Evolutionary conservation across 1,140 invertebrate genomes (phyloP).

Genomic region (Aphelinus atriplicis): DNA sequence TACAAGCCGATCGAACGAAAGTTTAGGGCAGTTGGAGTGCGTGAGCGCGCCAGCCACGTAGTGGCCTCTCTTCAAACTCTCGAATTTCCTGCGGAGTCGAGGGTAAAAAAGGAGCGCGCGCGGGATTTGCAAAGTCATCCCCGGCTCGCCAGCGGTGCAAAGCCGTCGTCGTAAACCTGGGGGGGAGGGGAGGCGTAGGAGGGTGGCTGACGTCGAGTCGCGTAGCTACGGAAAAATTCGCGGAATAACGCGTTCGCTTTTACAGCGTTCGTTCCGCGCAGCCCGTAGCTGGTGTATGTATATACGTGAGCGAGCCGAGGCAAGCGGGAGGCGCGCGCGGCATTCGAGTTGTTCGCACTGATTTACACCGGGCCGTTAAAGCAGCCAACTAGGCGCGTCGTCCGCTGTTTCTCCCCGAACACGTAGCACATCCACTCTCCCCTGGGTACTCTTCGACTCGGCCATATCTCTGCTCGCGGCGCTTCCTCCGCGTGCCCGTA

Average conservation of each 20-base stretch:
- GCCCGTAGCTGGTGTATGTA: too few species aligned
- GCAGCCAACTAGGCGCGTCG: not conserved
- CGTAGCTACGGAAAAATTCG: not conserved
- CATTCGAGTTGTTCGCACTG: conserved; percentile 12
- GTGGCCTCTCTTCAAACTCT: not conserved
- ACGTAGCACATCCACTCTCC: too few species aligned
- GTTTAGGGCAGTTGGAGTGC: too few species aligned
- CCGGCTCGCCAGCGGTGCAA: not conserved
- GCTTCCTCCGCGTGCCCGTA: too few species aligned
- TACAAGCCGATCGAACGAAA: too few species aligned
- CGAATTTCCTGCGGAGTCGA: not conserved
- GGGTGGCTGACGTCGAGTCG: not conserved
- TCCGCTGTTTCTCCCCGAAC: too few species aligned
- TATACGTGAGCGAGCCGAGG: not conserved
- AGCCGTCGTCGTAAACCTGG: not conserved
- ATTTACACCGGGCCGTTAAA: conserved; percentile 36
- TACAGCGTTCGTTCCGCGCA: too few species aligned
- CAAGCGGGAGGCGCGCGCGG: too few species aligned
- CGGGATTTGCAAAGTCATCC: conserved; percentile 19
- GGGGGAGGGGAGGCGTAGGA: not conserved
- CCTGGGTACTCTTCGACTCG: too few species aligned
- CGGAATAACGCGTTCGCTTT: not conserved
- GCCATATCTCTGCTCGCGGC: too few species aligned
- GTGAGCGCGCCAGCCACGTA: too few species aligned
- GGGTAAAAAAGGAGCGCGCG: not conserved